phyloP scores from a whole-genome alignment of 2,888 invertebrate genomes.

The Coelinius sp. region DNA sequence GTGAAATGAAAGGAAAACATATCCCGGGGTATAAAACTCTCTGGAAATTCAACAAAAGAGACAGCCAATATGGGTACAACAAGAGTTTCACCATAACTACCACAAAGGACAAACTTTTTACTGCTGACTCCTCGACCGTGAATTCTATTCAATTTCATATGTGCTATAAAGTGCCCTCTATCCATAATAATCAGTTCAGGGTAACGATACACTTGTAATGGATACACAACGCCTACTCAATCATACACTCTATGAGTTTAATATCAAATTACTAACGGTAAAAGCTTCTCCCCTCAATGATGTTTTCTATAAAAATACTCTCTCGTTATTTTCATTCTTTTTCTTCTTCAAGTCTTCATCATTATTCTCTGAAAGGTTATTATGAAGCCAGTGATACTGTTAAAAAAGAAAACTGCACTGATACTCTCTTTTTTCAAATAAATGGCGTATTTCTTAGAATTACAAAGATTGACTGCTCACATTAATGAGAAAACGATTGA shows the following conservation, averaged over 20 bases:
- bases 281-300: neutral
- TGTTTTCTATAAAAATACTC: neutral
- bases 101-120: neutral
- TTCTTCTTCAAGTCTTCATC: neutral
- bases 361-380: neutral
- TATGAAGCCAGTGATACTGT: too few relatives aligned
- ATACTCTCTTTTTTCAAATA: too few relatives aligned
- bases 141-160: neutral
- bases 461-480: too few relatives aligned
- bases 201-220: neutral
- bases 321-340: neutral
- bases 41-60: constrained; percentile 23
- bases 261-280: constrained; percentile 2
- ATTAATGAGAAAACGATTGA: too few relatives aligned
- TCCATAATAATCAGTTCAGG: neutral
- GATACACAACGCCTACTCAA: neutral
- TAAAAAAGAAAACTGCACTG: too few relatives aligned
- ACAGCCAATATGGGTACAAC: neutral
- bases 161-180: neutral
- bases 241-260: constrained; percentile 1
- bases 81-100: neutral
- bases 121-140: neutral
- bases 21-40: constrained; percentile 34
- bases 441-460: too few relatives aligned
- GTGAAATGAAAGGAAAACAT: constrained; percentile 44